Base-by-base conservation (phyloP, 2,113 vertebrate genomes). In the Macroglossus sobrinus region DNA sequence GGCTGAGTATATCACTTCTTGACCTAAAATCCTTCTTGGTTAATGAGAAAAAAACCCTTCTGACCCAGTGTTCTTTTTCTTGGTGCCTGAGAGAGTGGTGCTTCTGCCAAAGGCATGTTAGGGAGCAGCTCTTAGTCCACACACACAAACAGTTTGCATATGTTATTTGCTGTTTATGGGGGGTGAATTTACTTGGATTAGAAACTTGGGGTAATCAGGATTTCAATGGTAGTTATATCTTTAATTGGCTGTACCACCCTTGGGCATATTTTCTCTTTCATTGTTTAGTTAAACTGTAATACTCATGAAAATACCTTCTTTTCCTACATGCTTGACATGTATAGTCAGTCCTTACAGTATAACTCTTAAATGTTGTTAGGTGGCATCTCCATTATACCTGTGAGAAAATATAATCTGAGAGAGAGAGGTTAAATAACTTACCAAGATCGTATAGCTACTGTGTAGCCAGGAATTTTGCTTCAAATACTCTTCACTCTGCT, bases 1-100 rank as follows among this genome's bases (percentile, higher is more conserved):
- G 64, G 53, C 38, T 55, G 24, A 72, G 4, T 90, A 7, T 61
- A 61, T 90, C 35, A 75, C 40, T 91, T 89, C 33, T 89, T 89
- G 80, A 94, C 38, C 47, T 86, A 82, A 93, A 93, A 61, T 91
- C 19, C 22, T 91, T 93, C 86, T 74, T 92, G 64, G 35, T 95
- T 94, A 95, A 63, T 93, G 82, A 96, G 78, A 78, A 96, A 71
- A 95, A 89, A 75, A 91, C 84, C 38, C 19, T 53, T 84, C 15
- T 75, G 28, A n/a, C 43, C 47, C 82, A 57, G 19, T 89, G 14
- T 86, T 86, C 4, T 86, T 95, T 96, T 93, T 55, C 28, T 94
- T 95, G n/a, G 38, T 93, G 38, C 45, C 59, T 85, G 50, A 84
- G 57, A 90, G 28, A 95, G 50, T 35, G 47, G 88, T 43, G 26